A percentile compares a stretch with the other conserved stretches of the same genome.
Evolutionary conservation across 2,113 vertebrate genomes (phyloP).

Genomic region (Symphodus melops): DNA sequence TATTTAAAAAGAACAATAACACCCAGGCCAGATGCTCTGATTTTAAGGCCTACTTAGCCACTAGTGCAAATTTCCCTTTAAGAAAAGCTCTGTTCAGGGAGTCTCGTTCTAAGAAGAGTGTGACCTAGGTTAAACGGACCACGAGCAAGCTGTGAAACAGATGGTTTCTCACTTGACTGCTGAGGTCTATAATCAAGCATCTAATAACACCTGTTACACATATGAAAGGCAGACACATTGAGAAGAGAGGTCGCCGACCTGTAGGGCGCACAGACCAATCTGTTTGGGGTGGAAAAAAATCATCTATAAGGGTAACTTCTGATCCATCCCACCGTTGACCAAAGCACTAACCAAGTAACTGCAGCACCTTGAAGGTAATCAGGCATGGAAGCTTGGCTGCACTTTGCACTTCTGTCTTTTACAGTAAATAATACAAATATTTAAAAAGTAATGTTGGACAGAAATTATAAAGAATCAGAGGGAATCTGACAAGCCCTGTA

Average conservation of each 20-base stretch:
- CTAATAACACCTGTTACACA: constrained; percentile 56
- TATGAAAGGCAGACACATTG: constrained; percentile 25
- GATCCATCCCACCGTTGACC: constrained; percentile 7
- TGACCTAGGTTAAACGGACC: constrained; percentile 50
- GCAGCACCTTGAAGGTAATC: not conserved
- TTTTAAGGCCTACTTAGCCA: not conserved
- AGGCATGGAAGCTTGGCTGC: not conserved
- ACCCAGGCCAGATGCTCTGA: not conserved
- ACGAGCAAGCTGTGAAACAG: constrained; percentile 67
- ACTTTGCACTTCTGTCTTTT: not conserved
- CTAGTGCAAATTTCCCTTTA: constrained; percentile 27
- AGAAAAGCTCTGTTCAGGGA: constrained; percentile 35
- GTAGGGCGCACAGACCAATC: not conserved
- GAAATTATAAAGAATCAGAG: constrained; percentile 3
- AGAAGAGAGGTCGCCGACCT: constrained; percentile 3
- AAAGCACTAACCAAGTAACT: constrained; percentile 4
- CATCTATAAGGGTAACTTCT: not conserved
- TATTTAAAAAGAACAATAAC: not conserved
- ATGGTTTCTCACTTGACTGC: constrained; percentile 64
- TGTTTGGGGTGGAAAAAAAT: not conserved
- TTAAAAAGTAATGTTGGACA: not conserved
- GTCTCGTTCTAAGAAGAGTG: constrained; percentile 29
- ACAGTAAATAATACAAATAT: constrained; percentile 17
- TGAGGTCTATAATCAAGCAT: constrained; percentile 56
- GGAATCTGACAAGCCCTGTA: not conserved